Base-by-base conservation (phyloP, 2,888 invertebrate species). In the Andrena flavipes region DNA sequence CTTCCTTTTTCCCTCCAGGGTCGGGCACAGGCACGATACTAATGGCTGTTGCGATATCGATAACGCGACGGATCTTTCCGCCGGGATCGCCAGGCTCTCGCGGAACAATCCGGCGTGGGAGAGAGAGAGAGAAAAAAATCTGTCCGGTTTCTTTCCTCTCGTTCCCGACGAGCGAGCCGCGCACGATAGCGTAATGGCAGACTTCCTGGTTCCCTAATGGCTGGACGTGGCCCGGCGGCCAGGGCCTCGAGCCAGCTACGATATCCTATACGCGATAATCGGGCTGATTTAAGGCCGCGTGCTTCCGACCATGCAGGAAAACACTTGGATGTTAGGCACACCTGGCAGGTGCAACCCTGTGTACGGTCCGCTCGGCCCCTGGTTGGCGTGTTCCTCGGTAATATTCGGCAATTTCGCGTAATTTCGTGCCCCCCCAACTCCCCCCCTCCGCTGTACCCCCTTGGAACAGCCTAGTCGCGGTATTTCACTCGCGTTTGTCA, bases 241-340 rank as follows among this genome's bases (percentile, higher is more conserved):
- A 69, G 67, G 77, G 69, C 82, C 86, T 84, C 74, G 83, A 73
- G 69, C 79, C 82, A 80, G 84, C 80, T 85, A 86, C 88, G 88
- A 91, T 91, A 91, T 90, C 89, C 91, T 89, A 90, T 89, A 89
- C 76, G 89, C 89, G 92, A 92, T 93, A 92, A 92, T 93, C 92
- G 90, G 60, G 85, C 89, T 93, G 92, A 92, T 92, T 92, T 92
- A 93, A 90, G 88, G 84, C 89, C 87, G 71, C 88, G 72, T 86
- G 90, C 88, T 91, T 92, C 90, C 92, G 89, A 91, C 88, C 89
- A 89, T 91, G 89, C 91, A 90, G 90, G 92, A 91, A 92, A 91
- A 91, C 88, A 89, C 89, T 88, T 84, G 82, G 88, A 89, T 89
- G 90, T 90, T 89, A 89, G 89, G 89, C 89, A 90, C 90, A 91